These are phyloP conservation scores for Anser brachyrhynchus DNA, from an alignment of 2,113 vertebrate species.

Conservation along the genomic window DNA sequence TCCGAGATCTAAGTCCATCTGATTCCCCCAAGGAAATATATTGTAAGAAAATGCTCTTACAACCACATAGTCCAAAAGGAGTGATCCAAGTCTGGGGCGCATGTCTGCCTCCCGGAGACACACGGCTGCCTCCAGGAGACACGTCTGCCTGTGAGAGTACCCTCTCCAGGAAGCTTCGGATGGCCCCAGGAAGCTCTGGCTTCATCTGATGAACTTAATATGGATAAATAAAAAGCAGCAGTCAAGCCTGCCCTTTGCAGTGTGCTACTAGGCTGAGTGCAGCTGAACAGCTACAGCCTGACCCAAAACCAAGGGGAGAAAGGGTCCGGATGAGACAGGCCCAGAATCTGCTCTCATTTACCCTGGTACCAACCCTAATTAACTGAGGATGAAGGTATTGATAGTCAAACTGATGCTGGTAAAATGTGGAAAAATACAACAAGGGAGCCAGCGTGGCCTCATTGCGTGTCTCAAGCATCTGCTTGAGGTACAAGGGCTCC, in stretches of 20 bases:
- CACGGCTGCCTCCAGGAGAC: constrained; percentile 42
- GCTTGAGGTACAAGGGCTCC: background rate
- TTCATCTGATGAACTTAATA: constrained; percentile 48
- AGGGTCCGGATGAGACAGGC: background rate
- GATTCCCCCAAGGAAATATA: constrained; percentile 60
- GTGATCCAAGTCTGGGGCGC: background rate
- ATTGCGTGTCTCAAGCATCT: background rate
- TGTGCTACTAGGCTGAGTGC: background rate
- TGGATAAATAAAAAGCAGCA: constrained; percentile 33
- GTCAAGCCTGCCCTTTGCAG: background rate
- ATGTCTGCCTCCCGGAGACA: constrained; percentile 1
- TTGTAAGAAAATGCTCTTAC: constrained; percentile 49
- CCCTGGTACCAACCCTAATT: background rate
- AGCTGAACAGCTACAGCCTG: background rate
- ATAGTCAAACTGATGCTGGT: background rate
- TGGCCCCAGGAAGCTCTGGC: constrained; percentile 43
- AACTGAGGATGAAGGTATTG: background rate
- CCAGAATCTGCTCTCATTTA: background rate
- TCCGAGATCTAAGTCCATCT: constrained; percentile 63
- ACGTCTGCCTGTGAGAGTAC: constrained; percentile 6
- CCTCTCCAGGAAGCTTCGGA: constrained; percentile 22
- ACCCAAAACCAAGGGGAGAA: background rate
- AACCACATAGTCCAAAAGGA: constrained; percentile 38
- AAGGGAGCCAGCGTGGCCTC: background rate
- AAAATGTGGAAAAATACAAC: background rate